Evolutionary conservation across 2,797 vertebrate genomes (phyloP).

Genomic region (Chelidonichthys spinosus): DNA sequence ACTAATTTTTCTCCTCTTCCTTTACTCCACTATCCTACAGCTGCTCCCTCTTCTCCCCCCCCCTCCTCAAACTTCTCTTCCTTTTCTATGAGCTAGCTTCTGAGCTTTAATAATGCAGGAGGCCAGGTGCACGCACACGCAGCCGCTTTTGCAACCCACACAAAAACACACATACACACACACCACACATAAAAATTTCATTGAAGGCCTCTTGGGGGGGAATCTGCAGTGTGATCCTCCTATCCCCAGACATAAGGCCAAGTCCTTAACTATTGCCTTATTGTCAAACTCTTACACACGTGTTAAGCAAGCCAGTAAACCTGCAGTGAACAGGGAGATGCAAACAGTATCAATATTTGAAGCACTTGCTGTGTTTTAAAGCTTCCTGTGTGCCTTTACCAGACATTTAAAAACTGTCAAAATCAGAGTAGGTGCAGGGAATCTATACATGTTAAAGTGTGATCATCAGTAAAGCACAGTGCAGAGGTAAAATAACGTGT

Average conservation of each 20-base stretch:
- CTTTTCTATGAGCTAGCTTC: conserved; percentile 57
- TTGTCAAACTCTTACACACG: conserved; percentile 44
- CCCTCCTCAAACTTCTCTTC: conserved; percentile 62
- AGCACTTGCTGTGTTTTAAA: conserved; percentile 24
- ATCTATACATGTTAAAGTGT: conserved; percentile 18
- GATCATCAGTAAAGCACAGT: conserved; percentile 22
- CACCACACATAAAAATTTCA: conserved; percentile 80
- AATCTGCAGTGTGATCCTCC: conserved; percentile 69
- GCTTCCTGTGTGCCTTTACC: conserved; percentile 20
- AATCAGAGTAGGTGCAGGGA: conserved; percentile 18
- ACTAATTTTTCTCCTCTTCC: conserved; percentile 20
- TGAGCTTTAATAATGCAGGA: conserved; percentile 84
- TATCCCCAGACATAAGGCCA: conserved; percentile 59
- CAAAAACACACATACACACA: conserved; percentile 57
- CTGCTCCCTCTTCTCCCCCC: conserved; percentile 7
- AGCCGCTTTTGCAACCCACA: conserved; percentile 70
- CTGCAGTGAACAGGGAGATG: conserved; percentile 6
- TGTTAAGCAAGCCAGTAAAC: conserved; percentile 27
- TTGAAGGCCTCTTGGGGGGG: conserved; percentile 67
- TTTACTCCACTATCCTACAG: conserved; percentile 10
- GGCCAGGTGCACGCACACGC: conserved; percentile 78
- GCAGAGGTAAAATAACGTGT: conserved; percentile 9
- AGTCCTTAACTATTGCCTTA: conserved; percentile 49
- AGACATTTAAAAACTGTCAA: conserved; percentile 8
- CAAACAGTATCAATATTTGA: conserved; percentile 51